Evolutionary conservation across 92 coral and sea anemone species (phyloP).

Genomic region (Zoanthus gigantus): DNA sequence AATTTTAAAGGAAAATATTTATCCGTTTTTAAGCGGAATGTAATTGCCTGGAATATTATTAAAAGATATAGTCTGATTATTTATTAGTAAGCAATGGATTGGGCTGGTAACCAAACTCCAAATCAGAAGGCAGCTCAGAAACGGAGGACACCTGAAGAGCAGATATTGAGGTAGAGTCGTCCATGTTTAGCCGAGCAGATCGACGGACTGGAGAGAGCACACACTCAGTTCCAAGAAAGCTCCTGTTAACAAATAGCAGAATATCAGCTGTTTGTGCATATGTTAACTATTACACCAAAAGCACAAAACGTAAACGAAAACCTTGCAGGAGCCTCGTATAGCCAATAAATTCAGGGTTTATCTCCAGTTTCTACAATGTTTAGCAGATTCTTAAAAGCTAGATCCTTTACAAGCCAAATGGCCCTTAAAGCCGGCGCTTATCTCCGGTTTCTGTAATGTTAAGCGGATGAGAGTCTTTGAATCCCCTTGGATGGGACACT

Average conservation of each 20-base stretch:
- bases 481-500: too few species aligned
- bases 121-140: conserved; percentile 33
- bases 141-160: conserved; percentile 36
- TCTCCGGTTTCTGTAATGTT: too few species aligned
- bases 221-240: conserved; percentile 33
- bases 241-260: background rate
- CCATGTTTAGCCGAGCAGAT: conserved; percentile 44
- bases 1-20: too few species aligned
- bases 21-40: background rate
- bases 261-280: background rate
- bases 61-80: background rate
- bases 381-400: too few species aligned
- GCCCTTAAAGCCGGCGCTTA: too few species aligned
- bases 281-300: background rate
- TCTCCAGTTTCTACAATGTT: too few species aligned
- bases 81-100: conserved; percentile 27
- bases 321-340: too few species aligned
- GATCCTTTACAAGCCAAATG: too few species aligned
- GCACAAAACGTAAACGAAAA: too few species aligned
- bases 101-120: conserved; percentile 34
- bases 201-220: conserved; percentile 51
- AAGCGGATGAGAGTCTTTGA: too few species aligned
- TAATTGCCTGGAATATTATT: background rate
- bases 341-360: too few species aligned
- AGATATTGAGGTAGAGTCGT: conserved; percentile 34